Evolutionary conservation across 2,888 invertebrate species (phyloP), one percentile per base, ranked within the genome.

Genomic region (Archaeoteleia sp.): DNA sequence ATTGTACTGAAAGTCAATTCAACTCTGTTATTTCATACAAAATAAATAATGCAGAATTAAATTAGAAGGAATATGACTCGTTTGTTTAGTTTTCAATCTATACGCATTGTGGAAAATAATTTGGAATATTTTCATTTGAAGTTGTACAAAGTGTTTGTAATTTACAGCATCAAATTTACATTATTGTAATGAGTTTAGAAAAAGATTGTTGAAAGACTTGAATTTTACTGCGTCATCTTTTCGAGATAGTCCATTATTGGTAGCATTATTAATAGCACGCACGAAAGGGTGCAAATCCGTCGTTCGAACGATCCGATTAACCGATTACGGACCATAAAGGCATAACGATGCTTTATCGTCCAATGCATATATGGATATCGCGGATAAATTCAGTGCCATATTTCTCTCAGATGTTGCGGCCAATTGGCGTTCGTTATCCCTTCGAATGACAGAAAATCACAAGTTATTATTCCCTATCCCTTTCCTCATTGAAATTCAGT

Each of bases 401-500:
- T n/a, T n/a, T n/a, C n/a, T n/a, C n/a, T n/a, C n/a, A n/a, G n/a
- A n/a, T n/a, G n/a, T n/a, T n/a, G n/a, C n/a, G n/a, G n/a, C n/a
- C n/a, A n/a, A n/a, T 34, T 20, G 10, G 13, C 35, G 20, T 12
- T n/a, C 25, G 37, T 37, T 27, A 14, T 49, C 15, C 13, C 49
- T 23, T 13, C 27, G 29, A 25, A 48, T 35, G 48, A 48, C 48
- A 25, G 35, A 20, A 48, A n/a, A n/a, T 48, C 48, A 34, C 48
- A 20, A 34, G 30, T 40, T 61, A 46, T 53, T 35, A n/a, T n/a
- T n/a, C 40, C 35, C 45, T 25, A 23, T 34, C 53, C 45, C 29
- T 37, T 45, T 54, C 53, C 43, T 42, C 27, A 27, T 34, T 14
- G 29, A 30, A 37, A 39, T 40, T 51, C 51, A 51, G 39, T 51